Percentiles rank a stretch among this genome's conserved stretches.
Evolutionary conservation across 2,797 vertebrate species (phyloP).

Genomic region (Myotis pilosus): DNA sequence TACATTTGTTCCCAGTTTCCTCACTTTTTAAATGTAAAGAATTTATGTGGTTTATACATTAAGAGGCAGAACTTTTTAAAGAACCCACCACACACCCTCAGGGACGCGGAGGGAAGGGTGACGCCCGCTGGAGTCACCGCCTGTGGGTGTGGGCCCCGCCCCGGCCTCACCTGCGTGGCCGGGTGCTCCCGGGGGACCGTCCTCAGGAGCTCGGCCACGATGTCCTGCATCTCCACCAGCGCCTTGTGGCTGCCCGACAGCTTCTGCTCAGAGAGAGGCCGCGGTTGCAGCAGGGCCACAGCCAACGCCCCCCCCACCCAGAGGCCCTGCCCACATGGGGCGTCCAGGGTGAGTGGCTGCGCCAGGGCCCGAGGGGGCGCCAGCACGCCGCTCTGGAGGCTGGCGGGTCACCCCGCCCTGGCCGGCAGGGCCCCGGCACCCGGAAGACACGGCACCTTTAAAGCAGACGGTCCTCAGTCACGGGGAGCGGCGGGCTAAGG

Average conservation of each 20-base stretch:
- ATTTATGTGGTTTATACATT: neutral
- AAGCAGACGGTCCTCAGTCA: rapidly evolving
- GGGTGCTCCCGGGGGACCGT: conserved; percentile 89
- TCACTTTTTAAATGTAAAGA: neutral
- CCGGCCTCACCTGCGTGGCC: conserved; percentile 88
- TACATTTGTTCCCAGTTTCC: neutral
- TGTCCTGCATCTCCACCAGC: conserved; percentile 97
- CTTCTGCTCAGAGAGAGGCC: conserved; percentile 87
- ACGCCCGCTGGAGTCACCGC: neutral
- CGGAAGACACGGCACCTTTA: rapidly evolving
- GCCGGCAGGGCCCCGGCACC: too few relatives aligned
- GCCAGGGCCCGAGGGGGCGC: neutral
- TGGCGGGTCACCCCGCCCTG: neutral
- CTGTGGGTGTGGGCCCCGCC: neutral
- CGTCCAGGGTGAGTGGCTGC: neutral
- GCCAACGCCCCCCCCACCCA: rapidly evolving
- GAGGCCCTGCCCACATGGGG: rapidly evolving
- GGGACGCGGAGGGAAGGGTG: too few relatives aligned
- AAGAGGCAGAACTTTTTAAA: too few relatives aligned
- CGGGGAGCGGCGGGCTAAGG: rapidly evolving
- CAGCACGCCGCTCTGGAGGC: too few relatives aligned
- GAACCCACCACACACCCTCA: neutral
- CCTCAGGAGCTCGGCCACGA: conserved; percentile 91
- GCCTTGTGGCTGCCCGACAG: conserved; percentile 98
- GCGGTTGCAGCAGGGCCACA: rapidly evolving